Evolutionary conservation across 2,113 vertebrate species (phyloP).

Genomic region (Todiramphus saurophagus): DNA sequence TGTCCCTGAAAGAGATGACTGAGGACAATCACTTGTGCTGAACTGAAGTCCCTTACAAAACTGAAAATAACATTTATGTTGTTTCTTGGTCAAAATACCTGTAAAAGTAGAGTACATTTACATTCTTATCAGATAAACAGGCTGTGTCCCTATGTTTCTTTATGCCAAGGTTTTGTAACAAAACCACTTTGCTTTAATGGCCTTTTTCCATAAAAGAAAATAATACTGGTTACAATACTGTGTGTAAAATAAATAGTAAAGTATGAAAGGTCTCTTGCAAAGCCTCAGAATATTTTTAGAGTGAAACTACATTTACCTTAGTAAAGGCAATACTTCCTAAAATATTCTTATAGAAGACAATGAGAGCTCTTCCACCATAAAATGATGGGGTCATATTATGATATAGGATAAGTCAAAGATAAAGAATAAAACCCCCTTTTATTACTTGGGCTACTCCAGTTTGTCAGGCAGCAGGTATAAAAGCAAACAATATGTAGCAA

Average conservation of each 20-base stretch:
- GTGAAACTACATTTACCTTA: background rate
- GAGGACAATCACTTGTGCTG: background rate
- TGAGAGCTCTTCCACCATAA: background rate
- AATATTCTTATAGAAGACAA: background rate
- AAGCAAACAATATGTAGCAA: background rate
- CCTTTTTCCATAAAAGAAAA: background rate
- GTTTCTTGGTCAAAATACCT: background rate
- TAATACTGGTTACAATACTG: background rate
- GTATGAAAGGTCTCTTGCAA: background rate
- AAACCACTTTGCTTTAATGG: background rate
- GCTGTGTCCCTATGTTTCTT: background rate
- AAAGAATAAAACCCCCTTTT: background rate
- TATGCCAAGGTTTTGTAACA: background rate
- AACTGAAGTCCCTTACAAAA: background rate
- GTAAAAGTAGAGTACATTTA: background rate
- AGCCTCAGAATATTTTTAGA: background rate
- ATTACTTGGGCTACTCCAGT: background rate
- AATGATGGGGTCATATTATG: background rate
- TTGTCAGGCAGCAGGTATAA: background rate
- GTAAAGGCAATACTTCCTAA: background rate
- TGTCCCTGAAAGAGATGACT: background rate
- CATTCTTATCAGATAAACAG: background rate
- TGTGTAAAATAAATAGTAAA: background rate
- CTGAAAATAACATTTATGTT: background rate
- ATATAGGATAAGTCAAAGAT: background rate